Evolutionary conservation across 2,888 invertebrate genomes (phyloP).

Genomic region (Mechanitis messenoides): DNA sequence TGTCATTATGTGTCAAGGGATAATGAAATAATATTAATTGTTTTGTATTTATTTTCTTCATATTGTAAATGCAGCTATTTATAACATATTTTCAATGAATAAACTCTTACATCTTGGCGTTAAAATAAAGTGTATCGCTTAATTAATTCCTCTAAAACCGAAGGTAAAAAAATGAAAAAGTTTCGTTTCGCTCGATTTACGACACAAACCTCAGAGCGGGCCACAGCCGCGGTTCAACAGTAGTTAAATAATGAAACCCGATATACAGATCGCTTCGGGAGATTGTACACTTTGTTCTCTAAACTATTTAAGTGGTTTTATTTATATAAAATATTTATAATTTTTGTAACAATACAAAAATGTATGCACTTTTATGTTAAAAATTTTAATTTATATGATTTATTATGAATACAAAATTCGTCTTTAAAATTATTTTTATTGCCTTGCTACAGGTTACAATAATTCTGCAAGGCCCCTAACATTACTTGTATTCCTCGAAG

Average conservation of each 20-base stretch:
- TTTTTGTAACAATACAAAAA: no score
- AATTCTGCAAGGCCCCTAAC: conserved; percentile 35
- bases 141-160: conserved; percentile 56
- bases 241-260: conserved; percentile 62
- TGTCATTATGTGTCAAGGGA: conserved; percentile 13
- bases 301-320: no score
- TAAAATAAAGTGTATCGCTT: conserved; percentile 33
- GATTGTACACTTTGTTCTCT: conserved; percentile 47
- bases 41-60: no score
- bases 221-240: conserved; percentile 50
- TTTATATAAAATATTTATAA: no score
- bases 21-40: neutral
- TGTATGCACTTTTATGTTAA: no score
- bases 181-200: conserved; percentile 36
- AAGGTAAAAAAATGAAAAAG: conserved; percentile 26
- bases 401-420: no score
- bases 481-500: conserved; percentile 47
- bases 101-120: conserved; percentile 22
- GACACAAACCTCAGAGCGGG: conserved; percentile 36
- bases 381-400: no score
- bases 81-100: neutral
- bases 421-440: no score
- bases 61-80: neutral
- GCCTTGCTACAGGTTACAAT: neutral
- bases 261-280: conserved; percentile 52